Evolutionary conservation across 1,140 invertebrate genomes (phyloP).

Genomic region (Sycobia sp.): DNA sequence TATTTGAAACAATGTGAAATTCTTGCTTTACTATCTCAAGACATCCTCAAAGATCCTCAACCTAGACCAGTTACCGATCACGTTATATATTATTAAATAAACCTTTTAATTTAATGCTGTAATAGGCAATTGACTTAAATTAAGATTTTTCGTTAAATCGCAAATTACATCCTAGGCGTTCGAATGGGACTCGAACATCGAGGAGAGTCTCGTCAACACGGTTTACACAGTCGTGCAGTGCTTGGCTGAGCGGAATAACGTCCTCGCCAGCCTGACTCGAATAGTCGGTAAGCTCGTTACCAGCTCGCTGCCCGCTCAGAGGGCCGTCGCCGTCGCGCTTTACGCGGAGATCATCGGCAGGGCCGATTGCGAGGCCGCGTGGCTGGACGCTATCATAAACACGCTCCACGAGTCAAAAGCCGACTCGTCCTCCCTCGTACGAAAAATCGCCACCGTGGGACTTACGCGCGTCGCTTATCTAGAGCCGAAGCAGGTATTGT

Average conservation of each 20-base stretch:
- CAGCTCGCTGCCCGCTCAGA: conserved; percentile 45
- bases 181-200: conserved; percentile 43
- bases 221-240: conserved; percentile 46
- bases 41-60: too few species aligned
- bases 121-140: too few species aligned
- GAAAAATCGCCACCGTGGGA: conserved; percentile 51
- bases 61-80: too few species aligned
- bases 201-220: conserved; percentile 45
- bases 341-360: conserved; percentile 50
- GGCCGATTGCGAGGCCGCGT: conserved; percentile 44
- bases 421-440: conserved; percentile 52
- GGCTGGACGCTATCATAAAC: conserved; percentile 53
- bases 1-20: too few species aligned
- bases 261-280: conserved; percentile 40
- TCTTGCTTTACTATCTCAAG: too few species aligned
- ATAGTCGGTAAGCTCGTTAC: conserved; percentile 45
- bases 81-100: too few species aligned
- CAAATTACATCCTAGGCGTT: conserved; percentile 37
- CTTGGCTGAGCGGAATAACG: conserved; percentile 35
- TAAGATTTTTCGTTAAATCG: neutral
- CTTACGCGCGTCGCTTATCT: conserved; percentile 49
- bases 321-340: conserved; percentile 47
- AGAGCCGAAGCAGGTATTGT: conserved; percentile 42
- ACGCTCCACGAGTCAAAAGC: conserved; percentile 48
- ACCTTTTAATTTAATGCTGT: too few species aligned